Evolutionary conservation across 2,113 vertebrate species (phyloP).

Genomic region (Sylvilagus bachmani): DNA sequence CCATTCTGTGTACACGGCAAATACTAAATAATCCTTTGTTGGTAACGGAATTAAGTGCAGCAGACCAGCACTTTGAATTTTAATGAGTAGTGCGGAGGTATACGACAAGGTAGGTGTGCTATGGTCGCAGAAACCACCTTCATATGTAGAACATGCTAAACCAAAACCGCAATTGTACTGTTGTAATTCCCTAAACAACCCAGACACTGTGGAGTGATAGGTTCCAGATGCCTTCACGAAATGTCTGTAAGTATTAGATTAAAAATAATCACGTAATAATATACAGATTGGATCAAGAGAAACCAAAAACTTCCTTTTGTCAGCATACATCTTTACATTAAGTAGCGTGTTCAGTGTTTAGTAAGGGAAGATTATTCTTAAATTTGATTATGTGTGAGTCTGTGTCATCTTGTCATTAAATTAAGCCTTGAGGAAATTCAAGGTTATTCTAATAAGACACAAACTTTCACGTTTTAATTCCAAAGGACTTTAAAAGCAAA

Average conservation of each 20-base stretch:
- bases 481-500: conserved; percentile 5
- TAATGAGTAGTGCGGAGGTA: not conserved
- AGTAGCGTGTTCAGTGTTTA: not conserved
- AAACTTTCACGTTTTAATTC: conserved; percentile 17
- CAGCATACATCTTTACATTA: not conserved
- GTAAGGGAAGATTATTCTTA: not conserved
- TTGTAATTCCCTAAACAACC: not conserved
- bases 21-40: not conserved
- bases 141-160: not conserved
- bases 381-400: not conserved
- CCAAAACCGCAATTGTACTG: not conserved
- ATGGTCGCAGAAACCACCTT: not conserved
- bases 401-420: not conserved
- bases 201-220: not conserved
- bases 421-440: not conserved
- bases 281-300: not conserved
- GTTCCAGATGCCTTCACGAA: not conserved
- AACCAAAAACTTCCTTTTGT: not conserved
- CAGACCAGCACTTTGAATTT: conserved; percentile 27
- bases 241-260: not conserved
- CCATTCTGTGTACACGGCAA: not conserved
- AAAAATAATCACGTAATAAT: not conserved
- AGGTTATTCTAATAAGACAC: not conserved
- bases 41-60: not conserved
- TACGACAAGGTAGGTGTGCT: not conserved